Evolutionary conservation across 2,888 invertebrate genomes (phyloP), one percentile per base, ranked within the genome.

Genomic region (Lymantria dispar): DNA sequence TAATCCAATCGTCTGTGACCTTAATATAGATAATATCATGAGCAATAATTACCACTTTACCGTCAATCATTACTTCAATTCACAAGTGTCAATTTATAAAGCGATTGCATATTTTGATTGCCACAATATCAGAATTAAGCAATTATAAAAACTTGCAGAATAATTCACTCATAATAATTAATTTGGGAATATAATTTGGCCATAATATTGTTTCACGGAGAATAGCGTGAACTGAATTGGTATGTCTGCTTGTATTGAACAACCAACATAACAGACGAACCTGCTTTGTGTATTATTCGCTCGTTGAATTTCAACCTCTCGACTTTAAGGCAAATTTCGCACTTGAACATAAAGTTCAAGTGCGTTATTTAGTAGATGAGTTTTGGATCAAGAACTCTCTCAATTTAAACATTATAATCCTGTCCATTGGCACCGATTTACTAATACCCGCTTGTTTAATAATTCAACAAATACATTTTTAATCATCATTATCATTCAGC

Each of bases 221-320:
- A 37, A 11, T 37, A 11, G 12, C 11, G 37, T 11, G 22, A 7
- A 42, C 10, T 3, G 12, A 9, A 5, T 7, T 7, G 3, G 42
- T 15, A 11, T 11, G 12, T 42, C 22, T 75, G 78, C 30, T 30
- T 72, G 74, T 76, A 74, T 73, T 70, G 74, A 66, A 70, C 79
- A 82, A 80, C 82, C 79, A 78, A 74, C 75, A 72, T 73, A 68
- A 67, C 67, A 66, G 70, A 70, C 59, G 57, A 63, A 65, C 67
- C 61, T 70, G 76, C 80, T 81, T 80, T 82, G 80, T 77, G 76
- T 75, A 81, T 81, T 80, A 80, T 67, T 60, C 66, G 55, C 45
- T 59, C 55, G 56, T 54, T 57, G 59, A 50, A 54, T 49, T n/a
- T n/a, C n/a, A n/a, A n/a, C 58, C 52, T 47, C 49, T 48, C 65